Evolutionary conservation across 2,113 vertebrate species (phyloP), one percentile per base, ranked within the genome.

Genomic region (Recurvirostra avosetta): DNA sequence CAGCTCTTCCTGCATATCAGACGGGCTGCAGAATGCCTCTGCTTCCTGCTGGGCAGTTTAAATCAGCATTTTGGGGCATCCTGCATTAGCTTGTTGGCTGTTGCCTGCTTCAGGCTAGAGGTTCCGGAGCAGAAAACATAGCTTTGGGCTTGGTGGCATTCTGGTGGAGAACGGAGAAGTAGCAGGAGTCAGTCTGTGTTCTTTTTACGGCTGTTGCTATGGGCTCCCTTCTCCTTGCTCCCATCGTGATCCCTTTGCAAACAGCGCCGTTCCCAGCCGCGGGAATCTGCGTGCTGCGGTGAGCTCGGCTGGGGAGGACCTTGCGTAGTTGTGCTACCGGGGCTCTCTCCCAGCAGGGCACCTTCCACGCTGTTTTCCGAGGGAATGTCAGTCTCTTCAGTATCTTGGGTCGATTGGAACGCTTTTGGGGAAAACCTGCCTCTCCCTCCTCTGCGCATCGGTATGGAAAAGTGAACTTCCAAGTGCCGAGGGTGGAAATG

Each of bases 301-400:
- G 27, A 26, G 45, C 45, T n/a, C 1, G 12, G 23, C 41, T 38
- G 12, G 50, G 45, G 65, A 58, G 63, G 36, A 77, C 55, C 19
- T 58, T 5, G 8, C 1, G 0, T 5, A 0, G 7, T 4, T 25
- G 34, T 30, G 50, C 84, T 68, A 5, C n/a, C 45, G 19, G 40
- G 30, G 53, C n/a, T 40, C 18, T 23, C 55, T 74, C 47, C 47
- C 47, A 9, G 41, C 40, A 71, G 49, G 56, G 11, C 1, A 1
- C 15, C 56, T 30, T 3, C 71, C 41, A 25, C 11, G 20, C 56
- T 40, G 14, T 6, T 59, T 50, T 30, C 4, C 1, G 20, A 50
- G 53, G 36, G n/a, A 40, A 49, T 27, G 20, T 45, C 25, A 23
- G 32, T 6, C 65, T 55, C n/a, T 27, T 34, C 13, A 9, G 0